Evolutionary conservation across 2,888 invertebrate genomes (phyloP), one percentile per base, ranked within the genome.

Genomic region (Orchesella flavescens): DNA sequence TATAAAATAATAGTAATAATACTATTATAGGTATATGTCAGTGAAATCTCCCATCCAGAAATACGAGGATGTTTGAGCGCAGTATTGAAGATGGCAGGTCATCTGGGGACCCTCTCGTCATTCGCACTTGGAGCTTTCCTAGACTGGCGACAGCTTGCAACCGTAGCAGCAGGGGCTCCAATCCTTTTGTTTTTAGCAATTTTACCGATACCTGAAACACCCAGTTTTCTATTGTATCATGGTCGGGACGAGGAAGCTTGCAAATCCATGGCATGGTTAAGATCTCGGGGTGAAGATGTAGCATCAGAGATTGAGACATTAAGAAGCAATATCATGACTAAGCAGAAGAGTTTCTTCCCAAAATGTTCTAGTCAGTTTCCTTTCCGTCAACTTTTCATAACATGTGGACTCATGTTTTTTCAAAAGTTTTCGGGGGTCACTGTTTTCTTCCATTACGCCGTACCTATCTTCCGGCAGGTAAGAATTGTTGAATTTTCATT

Each of bases 321-420:
- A 84, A 92, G 93, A 88, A 93, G 93, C 74, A 94, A 94, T 89
- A 93, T 94, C 0, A 89, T 84, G 65, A 85, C 86, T 24, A 87
- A 88, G 73, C 84, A 87, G 66, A 87, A 86, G 74, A 84, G 87
- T 84, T 85, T 88, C 61, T 76, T 88, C 53, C 88, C 91, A 90
- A 69, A 89, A 91, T 83, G 87, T 63, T 87, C 88, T 85, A 85
- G 85, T 86, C 86, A 87, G 75, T 86, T 87, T 73, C 87, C 86
- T 46, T 83, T 86, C 73, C 86, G 87, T 34, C 87, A 85, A 75
- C 88, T 87, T 66, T 91, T 95, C 83, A 94, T 96, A 75, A 95
- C 96, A 1, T 94, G 96, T 89, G 94, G 95, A 21, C 92, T 97
- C 87, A 96, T 96, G 96, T 94, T 96, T 91, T 96, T 97, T 89